phyloP scores from a whole-genome alignment of 2,888 invertebrate genomes.

The Polydrusus cervinus region DNA sequence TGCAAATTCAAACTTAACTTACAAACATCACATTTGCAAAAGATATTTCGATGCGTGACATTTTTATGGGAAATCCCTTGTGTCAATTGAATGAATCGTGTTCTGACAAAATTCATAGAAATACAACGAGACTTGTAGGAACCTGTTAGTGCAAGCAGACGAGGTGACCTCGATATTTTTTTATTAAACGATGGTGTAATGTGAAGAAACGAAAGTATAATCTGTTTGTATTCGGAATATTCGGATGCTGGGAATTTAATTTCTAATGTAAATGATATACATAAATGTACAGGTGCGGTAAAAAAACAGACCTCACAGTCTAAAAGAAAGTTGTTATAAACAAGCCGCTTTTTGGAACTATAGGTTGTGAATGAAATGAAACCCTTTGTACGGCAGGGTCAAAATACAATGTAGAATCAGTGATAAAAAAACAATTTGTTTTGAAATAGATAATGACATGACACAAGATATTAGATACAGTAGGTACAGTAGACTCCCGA shows the following conservation, averaged over 20 bases:
- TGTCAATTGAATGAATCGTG: slow-evolving; percentile 12
- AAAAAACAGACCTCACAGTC: too few relatives aligned
- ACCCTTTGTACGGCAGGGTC: too few relatives aligned
- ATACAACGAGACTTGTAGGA: slow-evolving; percentile 52
- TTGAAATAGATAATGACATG: too few relatives aligned
- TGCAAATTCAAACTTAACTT: slow-evolving; percentile 3
- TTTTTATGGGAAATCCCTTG: slow-evolving; percentile 30
- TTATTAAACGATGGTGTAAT: slow-evolving; percentile 18
- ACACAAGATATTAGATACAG: too few relatives aligned
- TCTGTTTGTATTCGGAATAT: neutral
- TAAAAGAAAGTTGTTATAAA: too few relatives aligned
- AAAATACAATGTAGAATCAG: too few relatives aligned
- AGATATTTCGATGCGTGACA: slow-evolving; percentile 9
- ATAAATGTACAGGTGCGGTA: neutral
- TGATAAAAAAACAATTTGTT: too few relatives aligned
- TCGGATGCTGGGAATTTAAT: slow-evolving; percentile 13
- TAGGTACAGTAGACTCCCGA: too few relatives aligned
- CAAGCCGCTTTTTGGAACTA: too few relatives aligned
- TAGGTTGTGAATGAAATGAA: too few relatives aligned
- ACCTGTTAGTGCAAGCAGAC: slow-evolving; percentile 49
- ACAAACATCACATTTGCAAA: neutral
- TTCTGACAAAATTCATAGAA: slow-evolving; percentile 40
- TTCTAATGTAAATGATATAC: neutral
- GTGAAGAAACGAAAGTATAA: slow-evolving; percentile 24
- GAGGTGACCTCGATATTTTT: slow-evolving; percentile 46